Evolutionary conservation across 2,113 vertebrate genomes (phyloP).

Genomic region (Antidorcas marsupialis): DNA sequence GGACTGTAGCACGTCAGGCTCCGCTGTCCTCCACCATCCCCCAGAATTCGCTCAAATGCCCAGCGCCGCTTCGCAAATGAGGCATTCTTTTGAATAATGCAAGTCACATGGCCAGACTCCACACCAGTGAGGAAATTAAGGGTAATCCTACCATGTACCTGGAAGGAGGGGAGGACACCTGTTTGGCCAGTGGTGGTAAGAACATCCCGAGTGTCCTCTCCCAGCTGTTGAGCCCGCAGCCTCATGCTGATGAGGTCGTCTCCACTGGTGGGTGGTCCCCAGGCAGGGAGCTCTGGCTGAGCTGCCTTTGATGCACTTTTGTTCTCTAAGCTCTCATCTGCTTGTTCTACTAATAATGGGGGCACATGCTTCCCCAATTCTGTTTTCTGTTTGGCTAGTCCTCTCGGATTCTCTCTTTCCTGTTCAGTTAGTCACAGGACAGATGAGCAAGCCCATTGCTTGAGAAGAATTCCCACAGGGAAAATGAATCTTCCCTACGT

Average conservation of each 20-base stretch:
- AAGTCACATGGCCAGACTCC: neutral
- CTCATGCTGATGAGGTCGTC: neutral
- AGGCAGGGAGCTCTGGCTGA: neutral
- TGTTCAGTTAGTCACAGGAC: neutral
- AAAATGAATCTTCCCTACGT: neutral
- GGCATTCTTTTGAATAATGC: neutral
- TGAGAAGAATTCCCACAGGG: neutral
- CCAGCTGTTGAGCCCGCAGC: neutral
- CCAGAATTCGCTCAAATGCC: neutral
- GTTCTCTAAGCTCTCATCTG: neutral
- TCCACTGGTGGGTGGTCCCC: neutral
- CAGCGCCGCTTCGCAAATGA: neutral
- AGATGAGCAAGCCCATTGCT: neutral
- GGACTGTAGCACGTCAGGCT: neutral
- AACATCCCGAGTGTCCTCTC: neutral
- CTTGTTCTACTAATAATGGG: neutral
- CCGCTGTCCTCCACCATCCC: neutral
- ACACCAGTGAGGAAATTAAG: neutral
- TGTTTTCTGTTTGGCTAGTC: neutral
- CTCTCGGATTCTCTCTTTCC: neutral
- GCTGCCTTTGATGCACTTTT: neutral
- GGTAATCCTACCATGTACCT: neutral
- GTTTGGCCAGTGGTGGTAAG: neutral
- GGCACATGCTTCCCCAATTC: neutral
- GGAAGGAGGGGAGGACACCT: neutral